A percentile compares a stretch with the other conserved stretches of the same genome.
Conservation (phyloP, 2,888 invertebrate genomes). For the Habroteleia sp. region DNA sequence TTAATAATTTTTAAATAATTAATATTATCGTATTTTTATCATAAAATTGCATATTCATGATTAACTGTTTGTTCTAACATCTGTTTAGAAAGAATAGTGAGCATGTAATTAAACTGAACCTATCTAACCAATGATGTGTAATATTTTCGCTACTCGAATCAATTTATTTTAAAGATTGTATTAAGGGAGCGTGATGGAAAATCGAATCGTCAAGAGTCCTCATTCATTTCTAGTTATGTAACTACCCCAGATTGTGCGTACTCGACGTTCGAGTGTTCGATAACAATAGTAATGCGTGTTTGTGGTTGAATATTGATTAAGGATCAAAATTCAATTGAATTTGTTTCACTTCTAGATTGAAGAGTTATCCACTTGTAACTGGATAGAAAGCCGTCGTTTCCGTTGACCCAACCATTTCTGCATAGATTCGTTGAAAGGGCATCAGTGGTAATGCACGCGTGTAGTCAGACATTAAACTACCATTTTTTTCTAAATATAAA, state of each 20-base stretch:
- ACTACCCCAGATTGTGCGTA: constrained; percentile 54
- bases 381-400: constrained; percentile 55
- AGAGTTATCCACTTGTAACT: constrained; percentile 48
- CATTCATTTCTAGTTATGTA: constrained; percentile 52
- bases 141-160: constrained; percentile 12
- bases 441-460: constrained; percentile 46
- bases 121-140: constrained; percentile 17
- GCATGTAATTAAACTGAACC: constrained; percentile 6
- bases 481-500: too few species aligned
- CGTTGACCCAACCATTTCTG: constrained; percentile 43
- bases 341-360: constrained; percentile 52
- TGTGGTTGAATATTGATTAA: constrained; percentile 62
- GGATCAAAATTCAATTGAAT: constrained; percentile 61
- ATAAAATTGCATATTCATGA: too few species aligned
- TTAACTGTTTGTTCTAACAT: too few species aligned
- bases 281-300: constrained; percentile 62
- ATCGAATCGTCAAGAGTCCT: constrained; percentile 37
- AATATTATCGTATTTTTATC: too few species aligned
- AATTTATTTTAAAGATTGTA: constrained; percentile 33
- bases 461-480: constrained; percentile 41
- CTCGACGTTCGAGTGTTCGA: constrained; percentile 36
- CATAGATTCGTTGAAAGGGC: constrained; percentile 31
- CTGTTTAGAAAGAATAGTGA: too few species aligned
- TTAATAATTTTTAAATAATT: too few species aligned
- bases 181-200: constrained; percentile 34